These are phyloP conservation scores for Cephus runcator DNA, from an alignment of 2,888 invertebrate species.

Conservation along the genomic window DNA sequence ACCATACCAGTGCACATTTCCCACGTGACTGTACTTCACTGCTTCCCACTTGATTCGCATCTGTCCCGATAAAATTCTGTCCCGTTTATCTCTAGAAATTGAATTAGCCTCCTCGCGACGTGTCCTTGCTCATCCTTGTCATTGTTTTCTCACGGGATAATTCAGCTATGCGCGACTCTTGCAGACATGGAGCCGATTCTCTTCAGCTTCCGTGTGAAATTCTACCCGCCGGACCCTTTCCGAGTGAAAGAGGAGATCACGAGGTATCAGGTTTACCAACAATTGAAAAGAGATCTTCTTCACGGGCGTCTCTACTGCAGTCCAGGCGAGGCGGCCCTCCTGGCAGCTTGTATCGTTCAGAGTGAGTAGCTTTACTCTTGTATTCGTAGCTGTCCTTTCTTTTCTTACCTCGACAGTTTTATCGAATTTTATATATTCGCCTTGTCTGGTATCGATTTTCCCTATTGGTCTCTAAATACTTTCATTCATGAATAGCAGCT, in stretches of 20 bases:
- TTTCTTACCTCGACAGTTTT: no score
- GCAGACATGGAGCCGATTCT: slow-evolving; percentile 90
- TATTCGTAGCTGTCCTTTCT: no score
- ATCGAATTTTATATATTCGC: no score
- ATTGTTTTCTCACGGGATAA: no score
- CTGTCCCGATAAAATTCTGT: neutral
- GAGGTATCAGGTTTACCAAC: slow-evolving; percentile 93
- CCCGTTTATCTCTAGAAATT: no score
- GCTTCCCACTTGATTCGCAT: slow-evolving; percentile 4
- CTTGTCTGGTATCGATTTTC: no score
- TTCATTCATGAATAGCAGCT: no score
- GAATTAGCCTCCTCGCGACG: no score
- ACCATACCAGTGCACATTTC: neutral
- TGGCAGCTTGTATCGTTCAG: slow-evolving; percentile 93
- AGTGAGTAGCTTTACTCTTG: slow-evolving; percentile 70
- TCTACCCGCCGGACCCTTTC: slow-evolving; percentile 95
- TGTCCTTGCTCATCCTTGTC: no score
- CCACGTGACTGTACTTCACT: neutral
- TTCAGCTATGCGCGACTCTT: slow-evolving; percentile 36
- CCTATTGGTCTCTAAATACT: no score
- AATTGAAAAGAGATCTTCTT: slow-evolving; percentile 91
- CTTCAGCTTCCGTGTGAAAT: slow-evolving; percentile 97
- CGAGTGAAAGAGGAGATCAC: slow-evolving; percentile 94
- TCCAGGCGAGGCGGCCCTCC: slow-evolving; percentile 86
- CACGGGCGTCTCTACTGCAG: slow-evolving; percentile 96